Evolutionary conservation across 2,888 invertebrate species (phyloP), one percentile per base, ranked within the genome.

Genomic region (Tenthredo scrophulariae): DNA sequence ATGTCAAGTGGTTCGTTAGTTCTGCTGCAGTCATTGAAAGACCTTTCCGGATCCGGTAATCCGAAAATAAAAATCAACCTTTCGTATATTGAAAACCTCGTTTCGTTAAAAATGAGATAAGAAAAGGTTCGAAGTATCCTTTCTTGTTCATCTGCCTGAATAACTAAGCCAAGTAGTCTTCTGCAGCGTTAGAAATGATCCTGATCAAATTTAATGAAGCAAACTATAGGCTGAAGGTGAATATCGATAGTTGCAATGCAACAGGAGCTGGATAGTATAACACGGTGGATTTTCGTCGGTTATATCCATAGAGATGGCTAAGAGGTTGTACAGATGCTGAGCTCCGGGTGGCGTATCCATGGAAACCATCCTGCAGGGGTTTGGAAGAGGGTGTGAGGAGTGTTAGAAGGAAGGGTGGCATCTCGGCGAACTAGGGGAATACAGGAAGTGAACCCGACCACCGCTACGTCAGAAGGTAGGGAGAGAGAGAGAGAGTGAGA

Each of bases 261-360:
- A 77, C 77, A 77, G 77, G 77, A 50, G 29, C 43, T 43, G 13
- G 43, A 33, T 74, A 50, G 43, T 29, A 9, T 26, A 77, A 80
- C 65, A 40, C 22, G 40, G n/a, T 37, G 80, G 62, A 67, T 83
- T 70, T 83, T 67, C 83, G 22, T 70, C 67, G 83, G 70, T 83
- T 83, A 67, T 80, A 80, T 62, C 62, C 65, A 58, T 65, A 80
- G 50, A 62, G 67, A 67, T 43, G 83, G 83, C 83, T 83, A 83
- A 83, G 83, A 83, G 83, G 83, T 83, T 83, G 83, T 83, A 70
- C 83, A 83, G 88, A 82, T 87, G 88, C 87, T 84, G 86, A 83
- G 84, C 65, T 83, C 86, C 87, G 86, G 87, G 85, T 86, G 90
- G 87, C 88, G 89, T 90, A 86, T 87, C 90, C 89, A 91, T 90